A percentile compares a stretch with the other conserved stretches of the same genome.
Evolutionary conservation across 2,113 vertebrate species (phyloP).

Genomic region (Protobothrops mucrosquamatus): DNA sequence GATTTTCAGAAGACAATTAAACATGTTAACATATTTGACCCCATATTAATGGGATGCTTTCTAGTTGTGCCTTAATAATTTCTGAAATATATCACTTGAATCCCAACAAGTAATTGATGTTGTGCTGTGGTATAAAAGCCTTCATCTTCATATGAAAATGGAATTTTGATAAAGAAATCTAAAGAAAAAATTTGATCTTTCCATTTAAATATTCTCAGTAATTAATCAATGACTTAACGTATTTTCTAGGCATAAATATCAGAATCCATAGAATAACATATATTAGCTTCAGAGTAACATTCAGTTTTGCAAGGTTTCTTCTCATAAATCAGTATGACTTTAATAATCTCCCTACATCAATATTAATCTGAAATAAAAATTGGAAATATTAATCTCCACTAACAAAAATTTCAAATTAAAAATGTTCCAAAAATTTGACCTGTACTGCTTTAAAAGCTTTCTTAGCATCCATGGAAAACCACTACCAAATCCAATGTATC

Average conservation of each 20-base stretch:
- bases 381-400: background rate
- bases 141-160: too few species aligned
- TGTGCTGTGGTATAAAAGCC: too few species aligned
- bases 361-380: background rate
- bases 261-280: background rate
- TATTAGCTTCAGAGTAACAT: background rate
- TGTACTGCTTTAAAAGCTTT: background rate
- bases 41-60: background rate
- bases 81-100: background rate
- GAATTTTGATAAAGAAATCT: background rate
- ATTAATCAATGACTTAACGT: background rate
- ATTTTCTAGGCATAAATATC: background rate
- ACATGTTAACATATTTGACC: background rate
- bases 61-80: background rate
- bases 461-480: background rate
- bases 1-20: background rate
- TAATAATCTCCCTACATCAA: background rate
- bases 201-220: background rate
- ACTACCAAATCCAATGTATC: background rate
- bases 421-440: background rate
- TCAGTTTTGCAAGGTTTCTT: background rate
- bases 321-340: background rate
- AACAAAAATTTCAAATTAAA: background rate
- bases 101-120: background rate
- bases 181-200: background rate